Evolutionary conservation across 2,888 invertebrate species (phyloP).

Genomic region (Hypolimnas misippus): DNA sequence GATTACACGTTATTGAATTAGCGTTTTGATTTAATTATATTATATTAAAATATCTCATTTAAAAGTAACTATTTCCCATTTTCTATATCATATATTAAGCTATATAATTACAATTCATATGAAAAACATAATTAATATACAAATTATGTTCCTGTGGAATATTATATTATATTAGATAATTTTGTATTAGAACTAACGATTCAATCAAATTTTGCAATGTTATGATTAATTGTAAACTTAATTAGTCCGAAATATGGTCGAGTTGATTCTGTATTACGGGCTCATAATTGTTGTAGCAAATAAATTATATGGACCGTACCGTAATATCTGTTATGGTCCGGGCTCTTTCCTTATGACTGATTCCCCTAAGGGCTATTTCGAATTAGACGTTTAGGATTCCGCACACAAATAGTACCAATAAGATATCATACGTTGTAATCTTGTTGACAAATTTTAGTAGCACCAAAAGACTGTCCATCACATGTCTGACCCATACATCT

Average conservation of each 20-base stretch:
- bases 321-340: not conserved
- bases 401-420: not conserved
- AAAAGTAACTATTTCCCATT: too few species aligned
- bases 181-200: not conserved
- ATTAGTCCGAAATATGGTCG: conserved; percentile 3
- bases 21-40: too few species aligned
- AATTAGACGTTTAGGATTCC: not conserved
- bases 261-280: not conserved
- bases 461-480: too few species aligned
- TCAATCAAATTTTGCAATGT: not conserved
- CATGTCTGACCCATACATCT: too few species aligned
- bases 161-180: too few species aligned
- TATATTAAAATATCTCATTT: too few species aligned
- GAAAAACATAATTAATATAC: not conserved
- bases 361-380: not conserved
- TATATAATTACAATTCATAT: conserved; percentile 2
- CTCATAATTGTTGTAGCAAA: conserved; percentile 3
- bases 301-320: not conserved
- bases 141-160: not conserved
- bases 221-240: not conserved
- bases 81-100: too few species aligned
- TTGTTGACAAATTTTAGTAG: too few species aligned
- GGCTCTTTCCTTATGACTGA: not conserved
- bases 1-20: too few species aligned
- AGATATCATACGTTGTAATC: too few species aligned